Conservation (phyloP, 2,888 invertebrate genomes). For the Tipula lateralis region DNA sequence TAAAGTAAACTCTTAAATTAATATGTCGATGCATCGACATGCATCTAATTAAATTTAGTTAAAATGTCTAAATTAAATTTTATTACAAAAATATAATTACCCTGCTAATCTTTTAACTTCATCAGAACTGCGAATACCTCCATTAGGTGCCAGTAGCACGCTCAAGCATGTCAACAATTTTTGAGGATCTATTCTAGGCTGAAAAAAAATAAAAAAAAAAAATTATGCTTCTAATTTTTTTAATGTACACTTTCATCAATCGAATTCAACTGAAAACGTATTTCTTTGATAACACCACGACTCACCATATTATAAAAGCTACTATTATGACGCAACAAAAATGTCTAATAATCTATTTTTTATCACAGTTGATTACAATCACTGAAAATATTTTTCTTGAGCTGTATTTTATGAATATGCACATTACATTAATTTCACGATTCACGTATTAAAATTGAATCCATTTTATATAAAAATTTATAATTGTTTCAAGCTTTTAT, state of each 20-base stretch:
- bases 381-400: no score
- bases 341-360: not conserved
- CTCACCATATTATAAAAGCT: not conserved
- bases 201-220: slow-evolving; percentile 48
- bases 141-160: slow-evolving; percentile 74
- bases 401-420: not conserved
- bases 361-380: no score
- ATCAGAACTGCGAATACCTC: slow-evolving; percentile 81
- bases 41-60: no score
- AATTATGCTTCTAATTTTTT: not conserved
- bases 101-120: slow-evolving; percentile 84
- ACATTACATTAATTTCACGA: not conserved
- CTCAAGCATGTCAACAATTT: slow-evolving; percentile 84
- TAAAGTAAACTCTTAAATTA: no score
- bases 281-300: not conserved
- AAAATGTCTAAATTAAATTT: not conserved
- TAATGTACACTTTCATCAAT: not conserved
- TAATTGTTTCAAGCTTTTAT: no score
- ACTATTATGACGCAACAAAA: not conserved
- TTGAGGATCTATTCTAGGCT: slow-evolving; percentile 90
- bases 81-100: slow-evolving; percentile 54
- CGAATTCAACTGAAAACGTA: not conserved
- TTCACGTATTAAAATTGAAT: not conserved
- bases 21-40: no score
- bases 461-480: no score